Conservation (phyloP, 2,888 invertebrate genomes). For the Plusia festucae region DNA sequence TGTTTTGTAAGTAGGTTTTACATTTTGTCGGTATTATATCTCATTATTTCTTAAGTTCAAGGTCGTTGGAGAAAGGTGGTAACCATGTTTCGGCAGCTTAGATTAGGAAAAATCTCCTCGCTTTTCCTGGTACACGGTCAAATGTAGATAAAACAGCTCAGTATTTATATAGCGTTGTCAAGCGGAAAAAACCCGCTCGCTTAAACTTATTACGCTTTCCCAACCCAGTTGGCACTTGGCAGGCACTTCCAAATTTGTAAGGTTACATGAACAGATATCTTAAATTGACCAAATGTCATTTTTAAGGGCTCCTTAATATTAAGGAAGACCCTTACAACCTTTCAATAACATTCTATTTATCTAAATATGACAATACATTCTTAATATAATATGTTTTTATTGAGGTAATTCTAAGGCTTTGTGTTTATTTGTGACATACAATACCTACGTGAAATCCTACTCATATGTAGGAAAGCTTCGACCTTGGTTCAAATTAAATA, state of each 20-base stretch:
- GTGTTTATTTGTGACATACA: background rate
- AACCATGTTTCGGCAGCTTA: conserved; percentile 15
- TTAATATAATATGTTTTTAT: background rate
- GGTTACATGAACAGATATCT: background rate
- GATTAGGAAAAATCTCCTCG: conserved; percentile 34
- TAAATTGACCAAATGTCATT: background rate
- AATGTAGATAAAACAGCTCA: conserved; percentile 5
- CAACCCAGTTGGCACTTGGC: background rate
- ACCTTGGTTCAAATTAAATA: background rate
- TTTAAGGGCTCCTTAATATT: background rate
- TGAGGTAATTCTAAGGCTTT: background rate
- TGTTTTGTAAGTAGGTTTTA: background rate
- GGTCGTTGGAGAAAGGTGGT: background rate
- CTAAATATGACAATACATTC: background rate
- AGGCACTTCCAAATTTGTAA: background rate
- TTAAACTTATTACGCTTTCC: conserved; percentile 5
- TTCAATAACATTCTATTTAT: background rate
- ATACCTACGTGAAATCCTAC: background rate
- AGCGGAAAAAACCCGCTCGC: conserved; percentile 22
- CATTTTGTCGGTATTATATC: background rate
- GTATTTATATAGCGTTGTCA: conserved; percentile 25
- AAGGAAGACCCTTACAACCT: background rate
- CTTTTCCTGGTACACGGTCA: conserved; percentile 11
- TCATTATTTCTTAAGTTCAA: background rate
- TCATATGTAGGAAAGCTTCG: background rate